Conservation (phyloP, 23 tunicate genomes). For the Clavelina lepadiformis region DNA sequence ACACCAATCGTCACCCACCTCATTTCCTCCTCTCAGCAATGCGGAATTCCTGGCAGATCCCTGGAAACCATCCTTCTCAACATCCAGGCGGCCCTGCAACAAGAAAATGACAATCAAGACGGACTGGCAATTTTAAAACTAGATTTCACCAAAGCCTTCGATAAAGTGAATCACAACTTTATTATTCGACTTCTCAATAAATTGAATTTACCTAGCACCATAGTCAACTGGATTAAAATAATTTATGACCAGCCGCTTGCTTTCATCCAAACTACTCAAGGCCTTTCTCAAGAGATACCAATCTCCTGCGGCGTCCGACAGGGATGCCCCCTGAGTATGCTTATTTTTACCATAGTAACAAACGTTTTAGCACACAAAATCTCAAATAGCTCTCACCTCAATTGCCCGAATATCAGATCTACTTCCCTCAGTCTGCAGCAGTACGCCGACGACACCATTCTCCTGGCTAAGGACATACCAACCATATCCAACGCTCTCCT, state of each 20-base stretch:
- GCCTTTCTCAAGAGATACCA: not conserved
- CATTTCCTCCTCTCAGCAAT: no score
- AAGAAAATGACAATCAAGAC: not conserved
- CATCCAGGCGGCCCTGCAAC: not conserved
- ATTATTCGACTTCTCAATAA: not conserved
- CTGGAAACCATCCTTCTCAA: no score
- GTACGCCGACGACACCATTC: conserved; percentile 8
- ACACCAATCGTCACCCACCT: not conserved
- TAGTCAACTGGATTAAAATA: not conserved
- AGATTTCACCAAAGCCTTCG: conserved; percentile 7
- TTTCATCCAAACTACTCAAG: not conserved
- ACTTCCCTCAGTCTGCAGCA: not conserved
- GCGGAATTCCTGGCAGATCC: no score
- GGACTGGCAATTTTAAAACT: not conserved
- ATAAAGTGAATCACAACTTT: not conserved
- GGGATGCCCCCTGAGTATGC: conserved; percentile 8
- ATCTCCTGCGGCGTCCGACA: not conserved
- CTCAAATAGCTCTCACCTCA: not conserved
- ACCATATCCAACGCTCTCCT: no score
- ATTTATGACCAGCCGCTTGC: not conserved
- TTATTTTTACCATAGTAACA: conserved; percentile 1
- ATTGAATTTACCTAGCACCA: not conserved
- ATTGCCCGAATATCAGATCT: not conserved
- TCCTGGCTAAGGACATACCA: no score
- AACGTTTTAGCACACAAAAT: not conserved